Base-by-base conservation (phyloP, 35 echinoderm and acorn worm species). In the Apostichopus parvimensis region DNA sequence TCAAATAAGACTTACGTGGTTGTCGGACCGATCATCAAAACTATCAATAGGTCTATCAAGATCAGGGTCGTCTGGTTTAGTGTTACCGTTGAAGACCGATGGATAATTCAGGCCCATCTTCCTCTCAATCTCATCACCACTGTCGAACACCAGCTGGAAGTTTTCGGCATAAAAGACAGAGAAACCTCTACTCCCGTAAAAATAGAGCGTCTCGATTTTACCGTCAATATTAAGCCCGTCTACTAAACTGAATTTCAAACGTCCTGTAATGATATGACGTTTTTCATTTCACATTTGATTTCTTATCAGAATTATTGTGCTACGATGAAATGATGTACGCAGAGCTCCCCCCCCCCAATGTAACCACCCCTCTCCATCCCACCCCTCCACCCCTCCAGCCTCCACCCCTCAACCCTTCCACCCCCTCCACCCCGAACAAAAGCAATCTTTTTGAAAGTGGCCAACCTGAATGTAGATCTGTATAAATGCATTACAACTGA, bases 101-200 rank as follows among this genome's bases (percentile, higher is more conserved):
- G 96, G 96, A 78, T 95, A 98, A 26, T 88, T 89, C 6, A 70
- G 2, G 6, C 80, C 61, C 64, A 91, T 90, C 60, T 79, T 91
- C 17, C 92, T 57, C 78, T 98, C 96, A 76, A 98, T 66, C 20
- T 98, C 94, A 71, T 98, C 96, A 17, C 92, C 96, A 87, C 91
- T 95, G 83, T 98, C 93, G 70, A 90, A 93, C 5, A 98, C 82
- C 83, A 92, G 25, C 20, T 72, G 77, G 22, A 95, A 72, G 55
- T 93, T 86, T 13, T 92, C 88, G 25, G 92, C 89, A 1, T 91
- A 11, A 56, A 98, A 95, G 6, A 98, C 75, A 6, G 96, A 95
- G 13, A 95, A 75, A 23, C 96, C 85, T 57, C 96, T 72, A 57
- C 75, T 83, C 11, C 96, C 96, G 75, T 81, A 98, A 89, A 83